Percentiles rank a stretch among this genome's conserved stretches.
Evolutionary conservation across 2,797 vertebrate genomes (phyloP).

Genomic region (Trachops cirrhosus): DNA sequence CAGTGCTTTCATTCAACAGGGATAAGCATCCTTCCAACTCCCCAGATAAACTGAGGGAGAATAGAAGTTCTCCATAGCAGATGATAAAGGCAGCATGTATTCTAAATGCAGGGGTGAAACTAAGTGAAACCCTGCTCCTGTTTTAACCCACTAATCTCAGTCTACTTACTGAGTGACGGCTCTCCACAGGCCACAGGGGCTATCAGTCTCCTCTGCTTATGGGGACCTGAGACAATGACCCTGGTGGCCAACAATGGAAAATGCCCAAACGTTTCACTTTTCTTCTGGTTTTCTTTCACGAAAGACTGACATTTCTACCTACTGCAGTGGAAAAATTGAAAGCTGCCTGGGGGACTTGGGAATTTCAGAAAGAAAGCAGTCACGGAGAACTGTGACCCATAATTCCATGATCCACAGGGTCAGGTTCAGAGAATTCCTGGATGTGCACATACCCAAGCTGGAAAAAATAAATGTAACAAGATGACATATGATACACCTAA

Average conservation of each 20-base stretch:
- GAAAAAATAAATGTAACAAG: not conserved
- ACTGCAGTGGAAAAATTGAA: not conserved
- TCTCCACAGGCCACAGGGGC: not conserved
- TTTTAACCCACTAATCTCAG: not conserved
- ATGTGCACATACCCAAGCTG: not conserved
- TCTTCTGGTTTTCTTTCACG: not conserved
- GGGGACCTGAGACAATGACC: not conserved
- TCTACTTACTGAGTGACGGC: not conserved
- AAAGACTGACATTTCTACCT: not conserved
- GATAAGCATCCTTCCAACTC: not conserved
- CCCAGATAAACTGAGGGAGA: not conserved
- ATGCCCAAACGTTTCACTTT: not conserved
- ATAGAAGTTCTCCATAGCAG: not conserved
- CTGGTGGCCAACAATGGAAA: not conserved
- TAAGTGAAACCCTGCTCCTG: not conserved
- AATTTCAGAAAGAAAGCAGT: not conserved
- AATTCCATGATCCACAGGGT: not conserved
- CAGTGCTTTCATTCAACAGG: not conserved
- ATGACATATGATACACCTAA: not conserved
- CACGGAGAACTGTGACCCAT: not conserved
- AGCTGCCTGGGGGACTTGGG: not conserved
- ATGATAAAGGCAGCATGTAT: not conserved
- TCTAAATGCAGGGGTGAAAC: not conserved
- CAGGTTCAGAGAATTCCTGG: not conserved
- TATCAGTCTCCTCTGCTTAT: not conserved